Evolutionary conservation across 53 echinoderm and acorn worm species (phyloP).

Genomic region (Pentamera pediparva): DNA sequence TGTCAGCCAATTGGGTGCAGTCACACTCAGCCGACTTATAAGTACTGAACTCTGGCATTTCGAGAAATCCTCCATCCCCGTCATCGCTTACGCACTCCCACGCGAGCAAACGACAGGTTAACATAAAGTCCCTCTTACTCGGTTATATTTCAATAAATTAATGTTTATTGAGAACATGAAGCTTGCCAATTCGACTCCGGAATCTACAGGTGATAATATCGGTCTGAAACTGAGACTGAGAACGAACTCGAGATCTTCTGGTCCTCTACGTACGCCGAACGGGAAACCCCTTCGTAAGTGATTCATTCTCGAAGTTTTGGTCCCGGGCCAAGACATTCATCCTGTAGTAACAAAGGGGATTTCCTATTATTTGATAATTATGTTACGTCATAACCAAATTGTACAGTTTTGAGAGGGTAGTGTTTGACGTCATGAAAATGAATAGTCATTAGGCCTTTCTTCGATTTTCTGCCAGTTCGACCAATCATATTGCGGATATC

Average conservation of each 20-base stretch:
- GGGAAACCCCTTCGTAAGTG: conserved; percentile 14
- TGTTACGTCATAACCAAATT: not conserved
- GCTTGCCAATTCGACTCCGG: too few relatives aligned
- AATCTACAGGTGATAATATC: too few relatives aligned
- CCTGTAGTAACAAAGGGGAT: conserved; percentile 11
- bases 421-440: not conserved
- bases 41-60: conserved; percentile 18
- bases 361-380: conserved; percentile 22
- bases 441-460: not conserved
- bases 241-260: too few relatives aligned
- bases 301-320: conserved; percentile 9
- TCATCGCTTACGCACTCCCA: conserved; percentile 13
- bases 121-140: not conserved
- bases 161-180: too few relatives aligned
- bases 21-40: too few relatives aligned
- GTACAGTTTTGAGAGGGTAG: not conserved
- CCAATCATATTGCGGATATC: conserved; percentile 17
- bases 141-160: not conserved
- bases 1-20: too few relatives aligned
- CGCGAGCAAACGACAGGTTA: not conserved
- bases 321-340: conserved; percentile 5
- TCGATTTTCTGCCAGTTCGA: not conserved
- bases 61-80: not conserved
- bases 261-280: too few relatives aligned
- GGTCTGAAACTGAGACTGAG: too few relatives aligned